A percentile compares a stretch with the other conserved stretches of the same genome.
Evolutionary conservation across 2,113 vertebrate species (phyloP).

Genomic region (Chascanopsetta lugubris): DNA sequence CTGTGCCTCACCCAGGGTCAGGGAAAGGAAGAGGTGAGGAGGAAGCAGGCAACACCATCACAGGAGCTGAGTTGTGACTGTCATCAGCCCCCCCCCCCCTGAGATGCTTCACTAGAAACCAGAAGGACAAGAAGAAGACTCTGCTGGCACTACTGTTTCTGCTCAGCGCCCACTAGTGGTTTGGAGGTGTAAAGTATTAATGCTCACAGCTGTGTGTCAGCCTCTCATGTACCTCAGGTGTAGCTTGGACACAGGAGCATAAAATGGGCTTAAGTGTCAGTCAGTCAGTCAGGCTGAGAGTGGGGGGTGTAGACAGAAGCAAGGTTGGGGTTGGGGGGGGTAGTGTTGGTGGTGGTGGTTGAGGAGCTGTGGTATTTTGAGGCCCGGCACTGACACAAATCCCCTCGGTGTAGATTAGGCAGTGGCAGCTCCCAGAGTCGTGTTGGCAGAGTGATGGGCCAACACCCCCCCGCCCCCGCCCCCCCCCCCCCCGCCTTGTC

Average conservation of each 20-base stretch:
- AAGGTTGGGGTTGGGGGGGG: no score
- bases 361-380: slow-evolving; percentile 72
- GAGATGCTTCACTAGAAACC: no score
- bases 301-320: slow-evolving; percentile 48
- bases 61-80: slow-evolving; percentile 35
- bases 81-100: no score
- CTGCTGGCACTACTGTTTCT: no score
- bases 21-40: slow-evolving; percentile 57
- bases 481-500: no score
- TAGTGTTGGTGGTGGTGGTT: no score
- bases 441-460: slow-evolving; percentile 64
- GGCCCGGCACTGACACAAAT: slow-evolving; percentile 74
- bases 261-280: slow-evolving; percentile 45
- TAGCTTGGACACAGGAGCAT: no score
- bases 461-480: slow-evolving; percentile 69
- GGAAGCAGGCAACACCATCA: slow-evolving; percentile 50
- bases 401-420: slow-evolving; percentile 68
- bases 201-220: no score
- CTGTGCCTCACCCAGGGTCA: slow-evolving; percentile 59
- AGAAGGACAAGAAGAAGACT: no score
- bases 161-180: no score
- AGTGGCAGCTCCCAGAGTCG: slow-evolving; percentile 74
- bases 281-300: slow-evolving; percentile 49
- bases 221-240: no score
- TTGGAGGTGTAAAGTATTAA: no score